Evolutionary conservation across 2,797 vertebrate species (phyloP), one percentile per base, ranked within the genome.

Genomic region (Perodicticus potto): DNA sequence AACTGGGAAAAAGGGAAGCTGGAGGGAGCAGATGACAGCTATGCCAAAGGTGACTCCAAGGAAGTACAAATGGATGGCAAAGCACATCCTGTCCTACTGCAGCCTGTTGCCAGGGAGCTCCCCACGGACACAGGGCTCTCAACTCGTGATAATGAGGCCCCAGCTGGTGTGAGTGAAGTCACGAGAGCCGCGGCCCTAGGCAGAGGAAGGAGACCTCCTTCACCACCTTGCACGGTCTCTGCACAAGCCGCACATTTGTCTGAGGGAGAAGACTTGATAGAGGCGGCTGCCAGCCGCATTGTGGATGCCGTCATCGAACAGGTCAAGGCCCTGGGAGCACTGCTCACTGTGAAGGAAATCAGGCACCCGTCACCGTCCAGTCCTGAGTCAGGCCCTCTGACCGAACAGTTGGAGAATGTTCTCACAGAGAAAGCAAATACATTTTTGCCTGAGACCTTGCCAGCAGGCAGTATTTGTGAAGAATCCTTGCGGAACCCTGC

Each of bases 241-340:
- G 76, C 76, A 43, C 29, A 89, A 45, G 77, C 86, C 1, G 9
- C 4, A 27, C 80, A 77, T 91, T 90, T 61, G 53, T 91, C 94
- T 29, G 14, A 72, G 43, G 45, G 69, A n/a, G 88, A 77, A 8
- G 93, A 96, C 74, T 80, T 78, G 23, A 87, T 93, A 53, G 96
- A 73, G 0, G 96, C 96, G 86, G 74, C 78, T 2, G 96, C 92
- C 20, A 97, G 87, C 25, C 89, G 22, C 20, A 91, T 97, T 55
- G 96, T 93, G 96, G 97, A 98, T 93, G 86, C 98, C n/a, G 94
- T 96, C 96, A 97, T 98, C 5, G 95, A 98, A 82, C 97, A 4
- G 49, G 96, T 98, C 27, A 97, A 72, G 94, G 95, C 95, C 82
- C 95, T 97, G 0, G 93, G 93, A 91, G 96, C 86, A 0, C 95